Evolutionary conservation across 2,113 vertebrate species (phyloP).

Genomic region (Mustelus asterias): DNA sequence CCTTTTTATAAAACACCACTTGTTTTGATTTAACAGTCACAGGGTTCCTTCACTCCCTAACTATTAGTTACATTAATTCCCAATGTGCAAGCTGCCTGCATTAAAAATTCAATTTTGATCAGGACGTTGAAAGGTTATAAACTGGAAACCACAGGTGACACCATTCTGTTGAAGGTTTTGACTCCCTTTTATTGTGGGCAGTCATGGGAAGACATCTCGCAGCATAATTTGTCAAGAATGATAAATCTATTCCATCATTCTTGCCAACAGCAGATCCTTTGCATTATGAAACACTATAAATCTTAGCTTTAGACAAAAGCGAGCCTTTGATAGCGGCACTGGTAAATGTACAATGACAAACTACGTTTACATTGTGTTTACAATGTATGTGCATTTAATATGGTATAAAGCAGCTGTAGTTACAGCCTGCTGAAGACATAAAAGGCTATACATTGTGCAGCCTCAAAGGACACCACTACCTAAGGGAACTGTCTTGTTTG

Average conservation of each 20-base stretch:
- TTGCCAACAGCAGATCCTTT: conserved; percentile 68
- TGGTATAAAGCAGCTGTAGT: conserved; percentile 32
- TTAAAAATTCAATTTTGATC: conserved; percentile 59
- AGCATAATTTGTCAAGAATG: conserved; percentile 77
- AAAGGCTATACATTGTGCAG: conserved; percentile 26
- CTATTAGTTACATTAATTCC: conserved; percentile 58
- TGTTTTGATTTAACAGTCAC: conserved; percentile 87
- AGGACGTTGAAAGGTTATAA: conserved; percentile 61
- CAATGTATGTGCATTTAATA: conserved; percentile 47
- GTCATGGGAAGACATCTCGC: conserved; percentile 63
- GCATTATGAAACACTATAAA: conserved; percentile 87
- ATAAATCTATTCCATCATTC: conserved; percentile 85
- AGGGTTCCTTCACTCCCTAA: conserved; percentile 71
- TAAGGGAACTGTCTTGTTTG: conserved; percentile 35
- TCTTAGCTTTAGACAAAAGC: conserved; percentile 72
- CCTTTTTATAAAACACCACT: conserved; percentile 97
- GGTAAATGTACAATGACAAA: conserved; percentile 74
- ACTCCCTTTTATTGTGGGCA: conserved; percentile 61
- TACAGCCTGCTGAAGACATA: conserved; percentile 31
- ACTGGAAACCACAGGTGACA: conserved; percentile 78
- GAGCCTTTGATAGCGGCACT: conserved; percentile 70
- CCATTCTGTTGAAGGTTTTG: conserved; percentile 58
- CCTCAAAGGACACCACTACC: conserved; percentile 6
- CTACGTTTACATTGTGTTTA: conserved; percentile 67
- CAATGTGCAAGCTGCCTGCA: conserved; percentile 38